Conservation (phyloP, 2,797 vertebrate genomes). For the Takifugu ocellatus region DNA sequence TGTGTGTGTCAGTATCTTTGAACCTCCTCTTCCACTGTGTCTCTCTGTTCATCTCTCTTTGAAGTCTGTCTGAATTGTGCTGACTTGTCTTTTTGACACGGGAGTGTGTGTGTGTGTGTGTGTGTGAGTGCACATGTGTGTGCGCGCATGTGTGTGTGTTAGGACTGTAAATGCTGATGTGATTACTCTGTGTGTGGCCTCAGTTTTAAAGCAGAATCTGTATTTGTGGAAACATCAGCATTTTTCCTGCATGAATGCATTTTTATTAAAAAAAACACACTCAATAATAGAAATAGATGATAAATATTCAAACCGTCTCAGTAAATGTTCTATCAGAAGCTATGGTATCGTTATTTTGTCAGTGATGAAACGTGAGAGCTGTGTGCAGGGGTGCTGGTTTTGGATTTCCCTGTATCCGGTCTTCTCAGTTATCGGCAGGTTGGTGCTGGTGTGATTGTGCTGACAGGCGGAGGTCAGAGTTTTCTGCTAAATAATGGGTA, state of each 20-base stretch:
- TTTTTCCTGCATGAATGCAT: not conserved
- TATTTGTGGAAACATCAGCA: constrained; percentile 1
- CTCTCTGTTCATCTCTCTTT: constrained; percentile 36
- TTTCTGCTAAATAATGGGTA: constrained; percentile 21
- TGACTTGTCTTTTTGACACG: constrained; percentile 33
- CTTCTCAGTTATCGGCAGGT: constrained; percentile 1
- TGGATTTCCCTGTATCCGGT: constrained; percentile 6
- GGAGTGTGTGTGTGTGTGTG: constrained; percentile 1
- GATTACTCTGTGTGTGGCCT: constrained; percentile 16
- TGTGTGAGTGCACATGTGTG: not conserved
- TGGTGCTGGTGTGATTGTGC: constrained; percentile 9
- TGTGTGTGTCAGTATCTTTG: constrained; percentile 25
- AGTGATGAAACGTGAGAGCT: not conserved
- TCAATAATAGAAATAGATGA: too few relatives aligned
- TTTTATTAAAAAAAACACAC: not conserved
- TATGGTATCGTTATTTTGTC: too few relatives aligned
- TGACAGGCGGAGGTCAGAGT: constrained; percentile 4
- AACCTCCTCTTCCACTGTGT: constrained; percentile 25
- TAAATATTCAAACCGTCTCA: too few relatives aligned
- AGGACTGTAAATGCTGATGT: constrained; percentile 20
- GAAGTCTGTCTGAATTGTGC: constrained; percentile 48
- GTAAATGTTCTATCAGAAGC: too few relatives aligned
- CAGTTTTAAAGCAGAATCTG: constrained; percentile 7
- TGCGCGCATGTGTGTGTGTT: not conserved
- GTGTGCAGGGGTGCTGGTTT: not conserved